Conservation (phyloP, 2,797 vertebrate species). For the Luscinia megarhynchos region DNA sequence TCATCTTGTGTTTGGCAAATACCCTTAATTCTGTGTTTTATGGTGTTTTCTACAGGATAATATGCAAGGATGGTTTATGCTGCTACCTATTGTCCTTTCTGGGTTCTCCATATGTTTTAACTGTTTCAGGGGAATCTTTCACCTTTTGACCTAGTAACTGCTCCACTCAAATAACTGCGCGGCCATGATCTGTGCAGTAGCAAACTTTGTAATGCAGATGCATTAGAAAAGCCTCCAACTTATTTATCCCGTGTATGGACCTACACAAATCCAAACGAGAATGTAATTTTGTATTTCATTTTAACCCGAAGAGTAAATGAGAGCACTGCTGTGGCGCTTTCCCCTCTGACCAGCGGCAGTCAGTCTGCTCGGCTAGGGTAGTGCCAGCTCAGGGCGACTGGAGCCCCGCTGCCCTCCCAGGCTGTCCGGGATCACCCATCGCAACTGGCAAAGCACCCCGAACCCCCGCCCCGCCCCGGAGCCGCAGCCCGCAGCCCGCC, state of each 20-base stretch:
- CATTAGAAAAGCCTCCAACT: background rate
- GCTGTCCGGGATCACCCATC: rapidly evolving
- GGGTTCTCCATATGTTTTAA: background rate
- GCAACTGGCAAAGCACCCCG: rapidly evolving
- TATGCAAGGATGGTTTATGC: background rate
- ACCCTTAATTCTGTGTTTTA: background rate
- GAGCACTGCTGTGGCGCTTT: rapidly evolving
- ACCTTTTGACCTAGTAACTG: background rate
- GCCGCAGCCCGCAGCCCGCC: too few species aligned
- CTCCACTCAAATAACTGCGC: background rate
- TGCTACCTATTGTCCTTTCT: background rate
- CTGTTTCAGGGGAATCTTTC: background rate
- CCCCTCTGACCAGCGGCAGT: background rate
- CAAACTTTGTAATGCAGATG: background rate
- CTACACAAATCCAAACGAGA: background rate
- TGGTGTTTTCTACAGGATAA: background rate
- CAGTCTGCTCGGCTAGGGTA: background rate
- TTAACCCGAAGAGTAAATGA: background rate
- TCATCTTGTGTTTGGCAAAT: background rate
- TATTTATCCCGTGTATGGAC: background rate
- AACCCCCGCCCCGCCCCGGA: rapidly evolving
- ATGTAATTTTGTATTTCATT: background rate
- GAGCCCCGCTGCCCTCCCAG: background rate
- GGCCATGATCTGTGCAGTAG: background rate
- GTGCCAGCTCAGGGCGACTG: background rate